Evolutionary conservation across 2,888 invertebrate species (phyloP).

Genomic region (Oscheius sp.): DNA sequence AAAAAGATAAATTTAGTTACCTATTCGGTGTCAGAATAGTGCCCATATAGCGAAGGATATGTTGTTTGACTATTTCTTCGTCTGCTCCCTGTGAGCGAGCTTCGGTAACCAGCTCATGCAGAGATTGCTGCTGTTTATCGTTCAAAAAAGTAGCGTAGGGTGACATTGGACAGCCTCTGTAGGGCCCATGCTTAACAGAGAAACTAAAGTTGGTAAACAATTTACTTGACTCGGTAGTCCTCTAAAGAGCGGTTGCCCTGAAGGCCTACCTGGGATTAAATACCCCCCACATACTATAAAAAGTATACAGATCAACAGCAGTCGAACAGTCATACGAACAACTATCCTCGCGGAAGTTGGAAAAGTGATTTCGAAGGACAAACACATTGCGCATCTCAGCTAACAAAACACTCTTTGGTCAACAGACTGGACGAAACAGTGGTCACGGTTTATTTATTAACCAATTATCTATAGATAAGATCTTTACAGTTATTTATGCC

Average conservation of each 20-base stretch:
- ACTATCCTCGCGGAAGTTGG: slow-evolving; percentile 18
- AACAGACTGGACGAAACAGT: slow-evolving; percentile 21
- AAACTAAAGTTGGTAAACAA: neutral
- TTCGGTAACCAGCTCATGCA: slow-evolving; percentile 45
- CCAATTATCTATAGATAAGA: neutral
- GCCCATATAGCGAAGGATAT: slow-evolving; percentile 41
- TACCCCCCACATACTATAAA: neutral
- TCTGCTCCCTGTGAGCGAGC: slow-evolving; percentile 41
- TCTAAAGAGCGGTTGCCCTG: neutral
- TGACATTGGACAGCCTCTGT: slow-evolving; percentile 33
- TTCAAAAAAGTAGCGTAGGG: slow-evolving; percentile 38
- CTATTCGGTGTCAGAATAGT: slow-evolving; percentile 38
- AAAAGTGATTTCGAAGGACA: slow-evolving; percentile 17
- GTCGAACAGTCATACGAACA: slow-evolving; percentile 12
- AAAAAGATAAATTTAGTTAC: slow-evolving; percentile 14
- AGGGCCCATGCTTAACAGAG: neutral
- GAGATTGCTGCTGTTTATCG: slow-evolving; percentile 41
- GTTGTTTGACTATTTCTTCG: slow-evolving; percentile 35
- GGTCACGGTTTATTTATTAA: slow-evolving; percentile 21
- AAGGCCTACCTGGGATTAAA: neutral
- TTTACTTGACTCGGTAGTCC: neutral
- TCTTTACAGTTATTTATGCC: neutral
- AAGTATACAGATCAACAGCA: neutral
- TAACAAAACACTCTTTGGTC: slow-evolving; percentile 24
- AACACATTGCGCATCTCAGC: slow-evolving; percentile 25